Base-by-base conservation (phyloP, 2,888 invertebrate genomes). In the Eledone cirrhosa region DNA sequence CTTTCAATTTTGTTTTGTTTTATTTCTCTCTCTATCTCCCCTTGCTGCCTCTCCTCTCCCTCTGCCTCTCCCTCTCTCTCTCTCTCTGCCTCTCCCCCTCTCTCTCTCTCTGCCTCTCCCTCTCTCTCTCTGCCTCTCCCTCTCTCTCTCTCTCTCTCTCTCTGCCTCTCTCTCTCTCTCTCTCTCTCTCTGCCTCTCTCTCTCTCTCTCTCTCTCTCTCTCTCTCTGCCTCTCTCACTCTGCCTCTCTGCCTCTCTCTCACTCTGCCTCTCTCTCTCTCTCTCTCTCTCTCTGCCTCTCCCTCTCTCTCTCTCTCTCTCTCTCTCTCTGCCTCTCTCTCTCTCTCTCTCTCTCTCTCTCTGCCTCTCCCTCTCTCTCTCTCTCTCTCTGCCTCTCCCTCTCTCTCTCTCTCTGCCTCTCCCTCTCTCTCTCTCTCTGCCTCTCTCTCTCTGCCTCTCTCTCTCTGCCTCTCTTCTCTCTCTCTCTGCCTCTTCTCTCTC, bases 291-390 rank as follows among this genome's bases (percentile, higher is more conserved):
- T 13, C 16, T 65, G 1, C 0, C 16, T 3, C 16, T 65, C 2
- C 29, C n/a, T 65, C 19, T 3, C 16, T 65, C 16, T 65, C 2
- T 0, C 65, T 65, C 65, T 65, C 24, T 0, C 2, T 22, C 24
- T 24, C 3, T 24, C 3, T 65, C 24, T 4, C 0, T 22, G 11
- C 1, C 0, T 0, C 3, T 1, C 3, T 4, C 0, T 24, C 2
- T 24, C 19, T 65, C n/a, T 65, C 14, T 59, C 2, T 65, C 1
- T 13, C 2, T 24, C 24, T 24, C 24, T 1, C 27, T 65, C 65
- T 65, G 1, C 16, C 3, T 65, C 65, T 65, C 65, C 29, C 11
- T 8, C 7, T 63, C 19, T 63, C 14, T 1, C 63, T 14, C n/a
- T 63, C 24, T 59, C 2, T 2, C 59, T 24, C 1, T 3, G 7